A percentile compares a stretch with the other conserved stretches of the same genome.
Evolutionary conservation across 2,888 invertebrate species (phyloP).

Genomic region (Dione juno): DNA sequence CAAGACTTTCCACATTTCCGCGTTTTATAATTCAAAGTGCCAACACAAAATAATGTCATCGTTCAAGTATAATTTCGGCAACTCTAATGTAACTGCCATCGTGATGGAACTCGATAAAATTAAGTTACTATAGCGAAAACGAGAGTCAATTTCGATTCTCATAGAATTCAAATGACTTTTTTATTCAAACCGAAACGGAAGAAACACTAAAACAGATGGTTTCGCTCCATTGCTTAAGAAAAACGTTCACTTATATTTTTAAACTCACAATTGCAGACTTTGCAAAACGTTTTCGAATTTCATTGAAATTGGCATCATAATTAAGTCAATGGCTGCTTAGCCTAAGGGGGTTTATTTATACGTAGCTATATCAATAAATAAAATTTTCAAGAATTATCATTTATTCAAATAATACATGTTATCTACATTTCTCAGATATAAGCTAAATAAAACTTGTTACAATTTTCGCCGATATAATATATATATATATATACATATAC

Average conservation of each 20-base stretch:
- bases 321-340: conserved; percentile 38
- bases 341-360: conserved; percentile 29
- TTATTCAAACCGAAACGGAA: conserved; percentile 77
- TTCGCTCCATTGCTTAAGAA: conserved; percentile 61
- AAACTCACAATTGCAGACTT: conserved; percentile 55
- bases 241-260: conserved; percentile 60
- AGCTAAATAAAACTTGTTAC: conserved; percentile 50
- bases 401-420: conserved; percentile 66
- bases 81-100: conserved; percentile 72
- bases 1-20: not conserved
- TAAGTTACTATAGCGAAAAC: conserved; percentile 80
- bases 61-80: conserved; percentile 45
- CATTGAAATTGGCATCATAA: conserved; percentile 45
- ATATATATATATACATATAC: conserved; percentile 36
- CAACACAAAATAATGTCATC: conserved; percentile 12
- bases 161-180: conserved; percentile 82
- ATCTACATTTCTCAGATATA: conserved; percentile 57
- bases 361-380: conserved; percentile 41
- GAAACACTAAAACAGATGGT: conserved; percentile 74
- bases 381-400: conserved; percentile 51
- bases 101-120: conserved; percentile 80
- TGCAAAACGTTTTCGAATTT: conserved; percentile 46
- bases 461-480: conserved; percentile 35
- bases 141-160: conserved; percentile 80
- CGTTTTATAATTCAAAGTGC: conserved; percentile 17